Evolutionary conservation across 30 jellyfish, hydroid and myxozoan species (phyloP).

Genomic region (Pseudorhiza aurosa): DNA sequence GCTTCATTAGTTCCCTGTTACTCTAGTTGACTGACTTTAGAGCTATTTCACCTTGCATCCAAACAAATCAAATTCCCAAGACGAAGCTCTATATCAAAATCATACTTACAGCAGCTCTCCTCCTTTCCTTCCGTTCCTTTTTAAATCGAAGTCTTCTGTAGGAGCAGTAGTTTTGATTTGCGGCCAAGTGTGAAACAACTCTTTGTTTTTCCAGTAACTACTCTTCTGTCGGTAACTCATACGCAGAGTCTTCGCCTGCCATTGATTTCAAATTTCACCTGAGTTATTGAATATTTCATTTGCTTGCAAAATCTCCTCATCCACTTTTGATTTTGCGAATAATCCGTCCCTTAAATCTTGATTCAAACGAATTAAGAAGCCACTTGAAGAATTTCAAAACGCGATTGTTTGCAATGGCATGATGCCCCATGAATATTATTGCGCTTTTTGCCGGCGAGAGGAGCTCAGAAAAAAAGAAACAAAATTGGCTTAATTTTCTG

Average conservation of each 20-base stretch:
- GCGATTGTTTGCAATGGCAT: conserved; percentile 4
- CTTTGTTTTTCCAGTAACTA: neutral
- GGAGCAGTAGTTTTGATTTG: neutral
- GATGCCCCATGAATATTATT: neutral
- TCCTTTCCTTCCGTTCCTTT: too few relatives aligned
- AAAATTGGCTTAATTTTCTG: neutral
- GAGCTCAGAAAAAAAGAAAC: conserved; percentile 4
- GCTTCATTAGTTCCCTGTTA: too few relatives aligned
- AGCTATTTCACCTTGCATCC: too few relatives aligned
- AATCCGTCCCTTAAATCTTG: neutral
- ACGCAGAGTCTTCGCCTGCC: neutral
- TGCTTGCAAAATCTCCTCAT: neutral
- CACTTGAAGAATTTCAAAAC: neutral
- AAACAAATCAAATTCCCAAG: too few relatives aligned
- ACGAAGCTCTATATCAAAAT: too few relatives aligned
- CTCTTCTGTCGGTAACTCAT: neutral
- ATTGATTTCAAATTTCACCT: neutral
- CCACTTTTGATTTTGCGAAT: neutral
- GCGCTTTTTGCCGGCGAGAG: conserved; percentile 20
- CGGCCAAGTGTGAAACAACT: neutral
- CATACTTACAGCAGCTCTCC: too few relatives aligned
- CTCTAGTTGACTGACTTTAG: too few relatives aligned
- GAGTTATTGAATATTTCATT: neutral
- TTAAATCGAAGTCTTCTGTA: too few relatives aligned
- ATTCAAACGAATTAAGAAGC: neutral